These are phyloP conservation scores for Trisateles emortualis DNA, from an alignment of 2,888 invertebrate species.

Conservation along the genomic window DNA sequence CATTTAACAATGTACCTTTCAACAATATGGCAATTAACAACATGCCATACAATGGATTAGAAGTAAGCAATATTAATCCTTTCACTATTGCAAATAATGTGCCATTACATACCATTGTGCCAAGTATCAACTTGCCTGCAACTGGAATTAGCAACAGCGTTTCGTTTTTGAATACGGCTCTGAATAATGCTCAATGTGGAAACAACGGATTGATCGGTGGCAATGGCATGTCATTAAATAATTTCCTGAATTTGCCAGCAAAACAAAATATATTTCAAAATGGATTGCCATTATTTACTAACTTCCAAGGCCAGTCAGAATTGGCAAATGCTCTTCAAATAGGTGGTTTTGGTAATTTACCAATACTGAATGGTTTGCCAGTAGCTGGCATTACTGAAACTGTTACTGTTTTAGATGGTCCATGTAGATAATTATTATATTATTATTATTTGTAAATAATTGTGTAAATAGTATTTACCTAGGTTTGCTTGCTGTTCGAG, in stretches of 20 bases:
- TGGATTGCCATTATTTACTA: slow-evolving; percentile 5
- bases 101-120: slow-evolving; percentile 11
- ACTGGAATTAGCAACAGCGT: slow-evolving; percentile 7
- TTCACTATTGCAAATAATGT: slow-evolving; percentile 21
- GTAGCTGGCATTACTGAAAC: slow-evolving; percentile 59
- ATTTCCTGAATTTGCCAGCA: slow-evolving; percentile 12
- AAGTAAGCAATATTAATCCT: slow-evolving; percentile 18
- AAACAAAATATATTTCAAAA: neutral
- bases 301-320: slow-evolving; percentile 5
- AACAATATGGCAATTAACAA: slow-evolving; percentile 27
- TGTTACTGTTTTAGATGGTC: slow-evolving; percentile 48
- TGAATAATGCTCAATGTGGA: slow-evolving; percentile 2
- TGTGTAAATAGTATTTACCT: slow-evolving; percentile 3
- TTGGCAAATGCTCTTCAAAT: slow-evolving; percentile 21
- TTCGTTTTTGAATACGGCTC: slow-evolving; percentile 1
- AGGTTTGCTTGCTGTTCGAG: too few species aligned
- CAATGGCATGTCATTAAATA: slow-evolving; percentile 3
- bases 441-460: neutral
- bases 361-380: slow-evolving; percentile 60
- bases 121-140: slow-evolving; percentile 9
- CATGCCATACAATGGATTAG: slow-evolving; percentile 2
- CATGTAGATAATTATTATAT: slow-evolving; percentile 7
- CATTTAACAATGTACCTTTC: too few species aligned
- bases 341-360: slow-evolving; percentile 46
- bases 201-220: neutral